A percentile compares a stretch with the other conserved stretches of the same genome.
These are phyloP conservation scores for Ellobius talpinus DNA, from an alignment of 2,113 vertebrate species.

Conservation along the genomic window DNA sequence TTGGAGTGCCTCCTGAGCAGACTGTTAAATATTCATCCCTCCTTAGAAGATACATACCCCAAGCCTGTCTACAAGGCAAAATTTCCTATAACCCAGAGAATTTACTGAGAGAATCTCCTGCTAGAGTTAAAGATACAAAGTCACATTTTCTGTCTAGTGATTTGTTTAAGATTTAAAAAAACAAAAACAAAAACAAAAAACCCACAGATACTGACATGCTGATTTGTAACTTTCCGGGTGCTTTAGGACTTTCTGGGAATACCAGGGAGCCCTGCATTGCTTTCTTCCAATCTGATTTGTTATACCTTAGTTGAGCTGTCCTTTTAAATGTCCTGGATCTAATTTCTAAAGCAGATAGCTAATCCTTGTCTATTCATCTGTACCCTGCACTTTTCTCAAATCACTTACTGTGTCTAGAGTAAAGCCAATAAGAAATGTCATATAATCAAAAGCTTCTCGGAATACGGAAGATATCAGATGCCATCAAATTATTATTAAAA, in stretches of 20 bases:
- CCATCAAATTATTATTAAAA: conserved; percentile 47
- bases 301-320: background rate
- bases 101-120: background rate
- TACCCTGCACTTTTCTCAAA: conserved; percentile 41
- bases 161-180: background rate
- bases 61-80: background rate
- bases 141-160: background rate
- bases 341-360: conserved; percentile 63
- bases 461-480: conserved; percentile 13
- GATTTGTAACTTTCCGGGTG: background rate
- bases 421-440: conserved; percentile 66
- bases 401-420: conserved; percentile 55
- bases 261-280: background rate
- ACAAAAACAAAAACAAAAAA: too few species aligned
- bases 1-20: background rate
- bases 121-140: background rate
- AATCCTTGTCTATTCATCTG: conserved; percentile 51
- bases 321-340: conserved; percentile 56
- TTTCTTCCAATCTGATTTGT: conserved; percentile 2
- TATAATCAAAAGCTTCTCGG: conserved; percentile 51
- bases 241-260: background rate
- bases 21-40: background rate
- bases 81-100: background rate
- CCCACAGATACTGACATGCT: background rate
- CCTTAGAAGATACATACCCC: background rate